Conservation (phyloP, 1,140 invertebrate species). For the Drosophila micromelanica region DNA sequence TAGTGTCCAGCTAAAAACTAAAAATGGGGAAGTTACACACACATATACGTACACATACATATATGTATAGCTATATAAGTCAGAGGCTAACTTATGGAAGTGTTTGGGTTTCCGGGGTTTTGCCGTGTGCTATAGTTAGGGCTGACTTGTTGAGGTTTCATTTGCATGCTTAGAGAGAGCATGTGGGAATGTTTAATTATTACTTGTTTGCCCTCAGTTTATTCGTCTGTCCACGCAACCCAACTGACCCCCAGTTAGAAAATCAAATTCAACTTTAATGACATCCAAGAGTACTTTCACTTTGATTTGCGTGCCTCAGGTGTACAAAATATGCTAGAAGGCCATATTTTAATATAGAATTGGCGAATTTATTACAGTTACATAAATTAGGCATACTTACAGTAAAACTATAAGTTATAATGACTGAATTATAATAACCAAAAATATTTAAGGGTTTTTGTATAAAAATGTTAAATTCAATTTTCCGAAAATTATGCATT, state of each 20-base stretch:
- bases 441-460: background rate
- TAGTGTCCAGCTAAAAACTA: slow-evolving; percentile 17
- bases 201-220: slow-evolving; percentile 62
- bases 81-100: slow-evolving; percentile 53
- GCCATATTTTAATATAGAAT: slow-evolving; percentile 27
- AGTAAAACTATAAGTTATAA: too few relatives aligned
- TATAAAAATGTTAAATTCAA: background rate
- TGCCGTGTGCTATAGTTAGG: slow-evolving; percentile 13
- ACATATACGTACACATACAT: background rate
- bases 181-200: slow-evolving; percentile 65
- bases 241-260: slow-evolving; percentile 47
- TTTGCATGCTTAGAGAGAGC: slow-evolving; percentile 64
- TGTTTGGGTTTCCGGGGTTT: slow-evolving; percentile 64
- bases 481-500: too few relatives aligned
- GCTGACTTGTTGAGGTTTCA: slow-evolving; percentile 80
- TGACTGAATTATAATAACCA: too few relatives aligned
- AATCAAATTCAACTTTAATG: slow-evolving; percentile 65
- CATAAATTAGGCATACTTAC: background rate
- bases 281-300: slow-evolving; percentile 62
- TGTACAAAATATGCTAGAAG: slow-evolving; percentile 14
- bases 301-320: slow-evolving; percentile 53
- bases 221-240: slow-evolving; percentile 64
- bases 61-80: slow-evolving; percentile 17
- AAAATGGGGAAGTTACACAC: background rate
- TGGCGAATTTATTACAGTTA: slow-evolving; percentile 44